Base-by-base conservation (phyloP, 1,140 invertebrate genomes). In the Drosophila kikkawai region DNA sequence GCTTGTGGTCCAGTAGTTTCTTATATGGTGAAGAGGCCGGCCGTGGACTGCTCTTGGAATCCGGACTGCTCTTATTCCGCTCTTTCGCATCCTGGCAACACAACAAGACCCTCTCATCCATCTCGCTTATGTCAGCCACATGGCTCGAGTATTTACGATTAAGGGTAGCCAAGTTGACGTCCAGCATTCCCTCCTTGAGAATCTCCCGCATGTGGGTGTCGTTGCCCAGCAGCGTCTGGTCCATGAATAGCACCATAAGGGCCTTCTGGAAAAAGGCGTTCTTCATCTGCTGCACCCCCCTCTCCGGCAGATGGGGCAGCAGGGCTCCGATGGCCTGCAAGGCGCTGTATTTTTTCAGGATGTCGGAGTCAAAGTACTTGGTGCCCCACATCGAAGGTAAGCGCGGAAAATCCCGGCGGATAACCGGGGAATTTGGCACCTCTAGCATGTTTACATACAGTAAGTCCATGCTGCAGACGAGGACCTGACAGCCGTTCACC, bases 21-120 rank as follows among this genome's bases (percentile, higher is more conserved):
- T 64, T 77, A 9, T 36, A 22, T 1, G 71, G 57, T 26, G 50
- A 47, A 13, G 50, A 11, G 41, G 17, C n/a, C 1, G 9, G 15
- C 4, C 22, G 7, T n/a, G 22, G 9, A 13, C n/a, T 44, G 4
- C 8, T n/a, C 2, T 55, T 41, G 5, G 65, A 34, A 8, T 29
- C 9, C 26, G 26, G 3, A 26, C 26, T 26, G 26, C 26, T 29
- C 26, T 12, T 41, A 7, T 29, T 5, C 4, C 29, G 32, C 8
- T 34, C 12, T 9, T 34, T 67, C 5, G 22, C 4, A 7, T 50
- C 19, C n/a, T 47, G 17, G 36, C n/a, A 22, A 17, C 22, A 34
- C 12, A 71, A 94, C 94, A 99, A 98, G 92, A 99, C 97, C 80
- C 98, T 95, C 93, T 99, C 99, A 92, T 99, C 99, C 93, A 99